These are phyloP conservation scores for Chrosomus eos DNA, from an alignment of 2,797 vertebrate species.

Conservation along the genomic window DNA sequence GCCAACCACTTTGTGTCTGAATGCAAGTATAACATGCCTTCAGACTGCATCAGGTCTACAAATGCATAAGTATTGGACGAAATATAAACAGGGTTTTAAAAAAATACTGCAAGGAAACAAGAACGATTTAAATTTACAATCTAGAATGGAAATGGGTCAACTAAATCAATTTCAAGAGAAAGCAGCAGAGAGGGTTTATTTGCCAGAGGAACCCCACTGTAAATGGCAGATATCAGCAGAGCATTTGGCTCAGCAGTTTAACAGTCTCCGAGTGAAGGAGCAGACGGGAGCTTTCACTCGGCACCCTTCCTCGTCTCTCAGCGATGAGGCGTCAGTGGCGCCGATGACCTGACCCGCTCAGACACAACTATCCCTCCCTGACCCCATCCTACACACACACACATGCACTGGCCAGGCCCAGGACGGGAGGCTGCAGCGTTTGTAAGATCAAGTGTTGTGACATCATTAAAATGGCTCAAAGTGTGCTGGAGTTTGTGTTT, in stretches of 20 bases:
- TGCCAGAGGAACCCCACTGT: not conserved
- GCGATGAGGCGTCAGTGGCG: conserved; percentile 73
- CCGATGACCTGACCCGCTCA: conserved; percentile 70
- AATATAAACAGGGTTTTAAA: not conserved
- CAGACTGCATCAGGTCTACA: not conserved
- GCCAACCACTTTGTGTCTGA: not conserved
- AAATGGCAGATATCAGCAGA: conserved; percentile 4
- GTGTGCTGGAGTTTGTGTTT: not conserved
- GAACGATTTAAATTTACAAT: not conserved
- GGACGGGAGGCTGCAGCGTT: conserved; percentile 18
- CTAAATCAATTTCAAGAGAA: too few relatives aligned
- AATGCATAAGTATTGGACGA: not conserved
- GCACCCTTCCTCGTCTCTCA: conserved; percentile 72
- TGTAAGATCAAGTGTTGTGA: conserved; percentile 1
- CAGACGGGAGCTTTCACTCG: conserved; percentile 72
- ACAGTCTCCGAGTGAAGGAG: conserved; percentile 13
- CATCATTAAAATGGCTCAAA: not conserved
- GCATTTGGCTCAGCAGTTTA: not conserved
- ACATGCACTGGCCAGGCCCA: not conserved
- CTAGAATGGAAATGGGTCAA: not conserved
- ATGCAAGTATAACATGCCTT: not conserved
- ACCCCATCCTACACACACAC: conserved; percentile 28
- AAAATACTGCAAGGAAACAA: not conserved
- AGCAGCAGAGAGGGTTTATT: not conserved
- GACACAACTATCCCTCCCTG: conserved; percentile 75